phyloP scores from a whole-genome alignment of 2,797 vertebrate species.

The Acropternis orthonyx region DNA sequence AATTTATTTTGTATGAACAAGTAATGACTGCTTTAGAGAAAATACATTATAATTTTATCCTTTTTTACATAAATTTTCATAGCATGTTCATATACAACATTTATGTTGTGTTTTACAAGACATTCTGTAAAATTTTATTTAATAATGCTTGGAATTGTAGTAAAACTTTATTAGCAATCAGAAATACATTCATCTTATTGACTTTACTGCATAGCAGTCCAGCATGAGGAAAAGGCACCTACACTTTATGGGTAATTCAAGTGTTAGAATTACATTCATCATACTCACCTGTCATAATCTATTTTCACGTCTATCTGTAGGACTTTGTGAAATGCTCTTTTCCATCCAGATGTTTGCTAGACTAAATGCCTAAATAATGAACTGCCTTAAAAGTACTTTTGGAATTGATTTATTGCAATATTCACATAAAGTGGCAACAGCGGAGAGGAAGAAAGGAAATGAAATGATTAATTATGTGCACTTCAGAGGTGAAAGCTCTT shows the following conservation, averaged over 20 bases:
- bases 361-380: neutral
- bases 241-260: neutral
- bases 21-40: neutral
- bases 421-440: neutral
- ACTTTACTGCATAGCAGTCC: neutral
- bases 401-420: neutral
- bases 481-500: neutral
- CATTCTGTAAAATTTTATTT: neutral
- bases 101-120: neutral
- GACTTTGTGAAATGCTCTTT: neutral
- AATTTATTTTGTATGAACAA: neutral
- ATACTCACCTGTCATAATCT: neutral
- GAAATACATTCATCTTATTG: neutral
- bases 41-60: neutral
- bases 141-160: neutral
- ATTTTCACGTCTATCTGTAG: neutral
- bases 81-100: neutral
- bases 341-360: neutral
- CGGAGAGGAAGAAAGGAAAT: neutral
- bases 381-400: neutral
- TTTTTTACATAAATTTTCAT: neutral
- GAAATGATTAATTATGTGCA: neutral
- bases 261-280: neutral
- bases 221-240: neutral
- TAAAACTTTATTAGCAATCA: neutral